Conservation (phyloP, 2,113 vertebrate genomes). For the Scalopus aquaticus region DNA sequence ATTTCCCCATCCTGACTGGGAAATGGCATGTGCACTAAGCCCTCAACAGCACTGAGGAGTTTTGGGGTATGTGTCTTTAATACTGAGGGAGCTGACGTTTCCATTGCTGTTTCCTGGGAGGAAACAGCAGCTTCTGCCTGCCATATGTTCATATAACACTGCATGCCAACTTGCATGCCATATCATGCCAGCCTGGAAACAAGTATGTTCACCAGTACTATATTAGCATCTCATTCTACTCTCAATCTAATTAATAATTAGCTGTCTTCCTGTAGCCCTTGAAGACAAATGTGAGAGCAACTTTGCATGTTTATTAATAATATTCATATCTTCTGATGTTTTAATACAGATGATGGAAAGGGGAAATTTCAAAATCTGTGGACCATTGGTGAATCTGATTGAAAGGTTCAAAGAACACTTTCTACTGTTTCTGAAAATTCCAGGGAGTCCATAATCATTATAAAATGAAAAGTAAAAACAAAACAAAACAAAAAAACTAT, state of each 20-base stretch:
- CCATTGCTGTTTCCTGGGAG: slow-evolving; percentile 70
- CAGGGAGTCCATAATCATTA: slow-evolving; percentile 19
- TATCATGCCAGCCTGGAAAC: slow-evolving; percentile 76
- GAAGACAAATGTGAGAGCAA: slow-evolving; percentile 55
- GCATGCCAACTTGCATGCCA: slow-evolving; percentile 80
- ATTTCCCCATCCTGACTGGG: slow-evolving; percentile 13
- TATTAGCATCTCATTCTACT: slow-evolving; percentile 57
- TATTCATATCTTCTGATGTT: slow-evolving; percentile 25
- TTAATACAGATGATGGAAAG: background rate
- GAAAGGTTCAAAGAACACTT: background rate
- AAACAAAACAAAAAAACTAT: background rate
- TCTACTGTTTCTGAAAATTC: background rate
- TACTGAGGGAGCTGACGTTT: slow-evolving; percentile 65
- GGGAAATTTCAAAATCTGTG: background rate
- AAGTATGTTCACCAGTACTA: slow-evolving; percentile 67
- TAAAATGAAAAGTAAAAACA: background rate
- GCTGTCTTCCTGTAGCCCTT: slow-evolving; percentile 54
- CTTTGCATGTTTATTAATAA: slow-evolving; percentile 59
- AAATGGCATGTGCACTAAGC: slow-evolving; percentile 42
- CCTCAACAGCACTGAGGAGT: slow-evolving; percentile 54
- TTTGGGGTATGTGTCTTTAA: slow-evolving; percentile 59
- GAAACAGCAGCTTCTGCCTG: slow-evolving; percentile 76
- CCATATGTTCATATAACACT: slow-evolving; percentile 73
- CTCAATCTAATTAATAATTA: slow-evolving; percentile 67
- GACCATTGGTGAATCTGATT: background rate